Percentiles rank a stretch among this genome's conserved stretches.
phyloP scores from a whole-genome alignment of 2,888 invertebrate species.

The Notodonta ziczac region DNA sequence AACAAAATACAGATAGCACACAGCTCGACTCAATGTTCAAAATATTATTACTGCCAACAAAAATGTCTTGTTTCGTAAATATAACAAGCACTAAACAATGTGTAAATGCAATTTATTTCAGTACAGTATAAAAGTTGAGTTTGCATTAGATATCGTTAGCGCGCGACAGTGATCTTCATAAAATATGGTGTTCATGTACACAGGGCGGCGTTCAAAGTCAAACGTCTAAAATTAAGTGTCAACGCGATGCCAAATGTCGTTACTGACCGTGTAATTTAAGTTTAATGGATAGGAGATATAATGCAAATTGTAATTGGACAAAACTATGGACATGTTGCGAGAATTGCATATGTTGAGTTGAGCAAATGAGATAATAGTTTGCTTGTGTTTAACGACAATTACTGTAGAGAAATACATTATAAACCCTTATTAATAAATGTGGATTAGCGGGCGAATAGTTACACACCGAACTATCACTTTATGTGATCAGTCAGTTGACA shows the following conservation, averaged over 20 bases:
- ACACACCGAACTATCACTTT: too few relatives aligned
- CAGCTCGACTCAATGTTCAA: not conserved
- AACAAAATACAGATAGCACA: not conserved
- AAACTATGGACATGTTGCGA: not conserved
- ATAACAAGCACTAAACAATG: not conserved
- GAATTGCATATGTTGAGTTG: too few relatives aligned
- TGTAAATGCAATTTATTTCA: conserved; percentile 4
- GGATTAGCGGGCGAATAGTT: too few relatives aligned
- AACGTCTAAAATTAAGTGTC: conserved; percentile 51
- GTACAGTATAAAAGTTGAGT: not conserved
- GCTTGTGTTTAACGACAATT: too few relatives aligned
- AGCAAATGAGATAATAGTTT: too few relatives aligned
- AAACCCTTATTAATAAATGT: too few relatives aligned
- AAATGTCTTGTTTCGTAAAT: not conserved
- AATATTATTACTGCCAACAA: not conserved
- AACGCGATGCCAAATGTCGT: conserved; percentile 50
- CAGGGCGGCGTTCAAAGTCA: conserved; percentile 36
- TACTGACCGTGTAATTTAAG: conserved; percentile 39
- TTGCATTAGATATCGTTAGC: not conserved
- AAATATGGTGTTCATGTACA: conserved; percentile 35
- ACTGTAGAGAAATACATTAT: too few relatives aligned
- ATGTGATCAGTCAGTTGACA: too few relatives aligned
- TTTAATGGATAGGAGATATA: conserved; percentile 29
- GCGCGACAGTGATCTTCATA: conserved; percentile 24
- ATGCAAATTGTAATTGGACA: conserved; percentile 21